These are phyloP conservation scores for Drosophila demipolita DNA, from an alignment of 2,888 invertebrate species.

Conservation along the genomic window DNA sequence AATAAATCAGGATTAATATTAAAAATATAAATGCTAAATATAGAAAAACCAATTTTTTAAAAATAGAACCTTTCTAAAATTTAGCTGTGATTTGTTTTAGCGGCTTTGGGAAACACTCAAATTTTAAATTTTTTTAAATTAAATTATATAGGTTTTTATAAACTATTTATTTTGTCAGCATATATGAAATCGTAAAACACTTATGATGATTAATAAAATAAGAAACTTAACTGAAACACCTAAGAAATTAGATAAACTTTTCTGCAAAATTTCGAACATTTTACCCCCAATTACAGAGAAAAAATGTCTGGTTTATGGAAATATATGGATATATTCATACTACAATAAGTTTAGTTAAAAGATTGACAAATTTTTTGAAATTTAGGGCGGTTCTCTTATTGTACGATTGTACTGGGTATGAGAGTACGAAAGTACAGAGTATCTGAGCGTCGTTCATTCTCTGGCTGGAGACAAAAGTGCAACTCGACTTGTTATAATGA, in stretches of 20 bases:
- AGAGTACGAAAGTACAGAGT: slow-evolving; percentile 12
- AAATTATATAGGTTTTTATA: neutral
- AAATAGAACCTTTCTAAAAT: no score
- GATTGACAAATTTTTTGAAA: neutral
- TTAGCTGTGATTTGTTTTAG: no score
- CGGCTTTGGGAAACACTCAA: neutral
- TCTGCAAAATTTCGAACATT: neutral
- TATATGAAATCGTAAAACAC: neutral
- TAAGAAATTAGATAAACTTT: neutral
- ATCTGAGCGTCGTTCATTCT: neutral
- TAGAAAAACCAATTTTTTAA: no score
- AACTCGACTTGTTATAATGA: slow-evolving; percentile 59
- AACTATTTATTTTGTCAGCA: neutral
- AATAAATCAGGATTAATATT: neutral
- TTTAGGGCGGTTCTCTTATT: neutral
- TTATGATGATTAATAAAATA: neutral
- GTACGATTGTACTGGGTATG: neutral
- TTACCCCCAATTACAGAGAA: neutral
- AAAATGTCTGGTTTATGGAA: neutral
- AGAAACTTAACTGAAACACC: neutral
- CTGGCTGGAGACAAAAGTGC: neutral
- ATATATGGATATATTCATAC: no score
- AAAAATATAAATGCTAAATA: no score
- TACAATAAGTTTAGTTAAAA: neutral
- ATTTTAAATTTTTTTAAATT: neutral